Evolutionary conservation across 2,888 invertebrate genomes (phyloP).

Genomic region (Rotaria socialis): DNA sequence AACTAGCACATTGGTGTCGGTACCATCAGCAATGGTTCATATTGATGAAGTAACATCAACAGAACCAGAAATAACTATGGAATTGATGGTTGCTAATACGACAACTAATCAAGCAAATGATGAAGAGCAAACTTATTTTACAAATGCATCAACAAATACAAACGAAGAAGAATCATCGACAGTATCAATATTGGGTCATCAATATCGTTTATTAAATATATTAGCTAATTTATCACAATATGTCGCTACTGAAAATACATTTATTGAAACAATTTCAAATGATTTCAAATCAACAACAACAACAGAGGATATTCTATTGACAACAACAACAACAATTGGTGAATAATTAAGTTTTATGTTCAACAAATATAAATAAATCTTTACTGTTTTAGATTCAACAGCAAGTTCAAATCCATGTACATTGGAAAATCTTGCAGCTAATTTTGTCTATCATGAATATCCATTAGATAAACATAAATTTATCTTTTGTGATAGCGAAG

Average conservation of each 20-base stretch:
- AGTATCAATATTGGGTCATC: not conserved
- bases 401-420: conserved; percentile 36
- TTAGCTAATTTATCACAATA: not conserved
- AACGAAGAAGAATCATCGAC: not conserved
- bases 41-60: not conserved
- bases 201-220: not conserved
- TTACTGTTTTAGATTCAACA: not conserved
- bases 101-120: not conserved
- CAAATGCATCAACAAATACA: not conserved
- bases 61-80: not conserved
- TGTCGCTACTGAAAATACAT: not conserved
- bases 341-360: not conserved
- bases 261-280: not conserved
- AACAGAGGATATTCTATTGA: too few relatives aligned
- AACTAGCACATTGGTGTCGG: not conserved
- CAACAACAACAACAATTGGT: not conserved
- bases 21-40: not conserved
- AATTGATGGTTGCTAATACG: not conserved
- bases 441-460: conserved; percentile 43
- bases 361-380: not conserved
- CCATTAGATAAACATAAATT: conserved; percentile 41
- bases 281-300: not conserved
- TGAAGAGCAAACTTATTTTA: not conserved
- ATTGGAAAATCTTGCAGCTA: conserved; percentile 37
- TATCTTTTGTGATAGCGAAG: conserved; percentile 42